Percentiles rank a stretch among this genome's conserved stretches.
phyloP scores from a whole-genome alignment of 1,140 invertebrate genomes.

The Saccostrea cuccullata region DNA sequence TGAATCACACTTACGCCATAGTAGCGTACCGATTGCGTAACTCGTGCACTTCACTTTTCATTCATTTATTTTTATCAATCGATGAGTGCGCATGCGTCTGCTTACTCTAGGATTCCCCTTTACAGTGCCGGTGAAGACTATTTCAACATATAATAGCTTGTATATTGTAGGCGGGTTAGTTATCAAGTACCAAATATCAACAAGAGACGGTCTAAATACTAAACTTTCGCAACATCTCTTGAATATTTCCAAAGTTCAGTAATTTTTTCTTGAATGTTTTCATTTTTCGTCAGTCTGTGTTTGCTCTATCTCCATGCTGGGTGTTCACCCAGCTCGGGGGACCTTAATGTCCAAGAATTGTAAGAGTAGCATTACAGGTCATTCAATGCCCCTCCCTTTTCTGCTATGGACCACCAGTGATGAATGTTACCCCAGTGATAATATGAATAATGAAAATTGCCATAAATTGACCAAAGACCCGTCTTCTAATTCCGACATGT shows the following conservation, averaged over 20 bases:
- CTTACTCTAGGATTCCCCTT: conserved; percentile 26
- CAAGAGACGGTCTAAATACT: not conserved
- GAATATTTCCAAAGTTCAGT: conserved; percentile 12
- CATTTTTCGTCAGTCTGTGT: not conserved
- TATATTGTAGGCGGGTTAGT: conserved; percentile 30
- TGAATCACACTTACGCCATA: conserved; percentile 30
- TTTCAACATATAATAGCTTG: conserved; percentile 34
- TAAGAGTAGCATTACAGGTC: not conserved
- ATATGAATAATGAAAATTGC: not conserved
- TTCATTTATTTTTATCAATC: conserved; percentile 11
- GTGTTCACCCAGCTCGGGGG: not conserved
- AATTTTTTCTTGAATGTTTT: conserved; percentile 17
- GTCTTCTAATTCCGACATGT: not conserved
- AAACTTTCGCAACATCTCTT: conserved; percentile 20
- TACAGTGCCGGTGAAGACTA: not conserved
- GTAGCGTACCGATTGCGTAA: not conserved
- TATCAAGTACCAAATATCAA: conserved; percentile 34
- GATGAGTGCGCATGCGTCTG: not conserved
- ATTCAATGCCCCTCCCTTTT: not conserved
- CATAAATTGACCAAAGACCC: not conserved
- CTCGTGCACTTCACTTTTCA: conserved; percentile 6
- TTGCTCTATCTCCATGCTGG: not conserved
- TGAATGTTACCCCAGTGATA: not conserved
- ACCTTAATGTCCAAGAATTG: not conserved
- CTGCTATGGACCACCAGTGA: not conserved